Percentiles rank a stretch among this genome's conserved stretches.
Conservation (phyloP, 2,888 invertebrate genomes). For the Lissocephala sabroskyi region DNA sequence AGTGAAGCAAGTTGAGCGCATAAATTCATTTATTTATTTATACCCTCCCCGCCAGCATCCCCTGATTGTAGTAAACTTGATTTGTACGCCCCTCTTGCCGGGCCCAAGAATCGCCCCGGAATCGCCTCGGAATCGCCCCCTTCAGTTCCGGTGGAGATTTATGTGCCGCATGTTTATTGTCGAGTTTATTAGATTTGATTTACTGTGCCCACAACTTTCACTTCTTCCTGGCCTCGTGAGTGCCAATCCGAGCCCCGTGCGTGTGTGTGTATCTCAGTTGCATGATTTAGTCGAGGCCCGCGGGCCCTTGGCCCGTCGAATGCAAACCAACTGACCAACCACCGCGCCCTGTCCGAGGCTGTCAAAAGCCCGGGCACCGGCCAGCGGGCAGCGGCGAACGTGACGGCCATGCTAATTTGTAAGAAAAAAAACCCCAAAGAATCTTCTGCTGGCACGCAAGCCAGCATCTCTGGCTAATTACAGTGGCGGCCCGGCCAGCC, state of each 20-base stretch:
- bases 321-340: background rate
- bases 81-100: too few relatives aligned
- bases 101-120: too few relatives aligned
- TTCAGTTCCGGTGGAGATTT: slow-evolving; percentile 34
- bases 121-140: too few relatives aligned
- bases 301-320: slow-evolving; percentile 1
- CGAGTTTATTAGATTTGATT: slow-evolving; percentile 61
- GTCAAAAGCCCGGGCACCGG: too few relatives aligned
- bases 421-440: too few relatives aligned
- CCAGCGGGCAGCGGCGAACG: too few relatives aligned
- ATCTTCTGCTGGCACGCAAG: too few relatives aligned
- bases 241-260: slow-evolving; percentile 1
- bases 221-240: background rate
- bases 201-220: slow-evolving; percentile 34
- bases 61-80: slow-evolving; percentile 34
- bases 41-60: slow-evolving; percentile 29
- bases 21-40: slow-evolving; percentile 57
- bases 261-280: slow-evolving; percentile 14
- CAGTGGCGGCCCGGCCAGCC: too few relatives aligned
- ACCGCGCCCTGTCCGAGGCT: too few relatives aligned
- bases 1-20: slow-evolving; percentile 7
- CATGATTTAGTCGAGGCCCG: too few relatives aligned
- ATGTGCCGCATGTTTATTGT: slow-evolving; percentile 56
- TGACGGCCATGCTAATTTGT: too few relatives aligned
- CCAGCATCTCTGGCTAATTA: too few relatives aligned